Conservation (phyloP, 1,140 invertebrate species). For the Lepidurus apus region DNA sequence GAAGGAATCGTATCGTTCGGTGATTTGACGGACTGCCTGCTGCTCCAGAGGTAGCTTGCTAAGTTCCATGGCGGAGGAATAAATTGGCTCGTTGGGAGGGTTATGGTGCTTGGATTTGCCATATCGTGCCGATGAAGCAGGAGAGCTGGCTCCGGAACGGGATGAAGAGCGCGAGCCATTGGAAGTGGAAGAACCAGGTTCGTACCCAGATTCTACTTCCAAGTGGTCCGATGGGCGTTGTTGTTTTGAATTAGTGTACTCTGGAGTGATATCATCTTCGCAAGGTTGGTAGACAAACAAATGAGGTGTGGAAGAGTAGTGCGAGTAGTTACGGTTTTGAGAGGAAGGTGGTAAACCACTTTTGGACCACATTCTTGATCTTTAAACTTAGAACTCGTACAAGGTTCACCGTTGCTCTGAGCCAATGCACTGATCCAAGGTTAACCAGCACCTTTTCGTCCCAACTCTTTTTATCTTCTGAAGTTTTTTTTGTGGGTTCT, state of each 20-base stretch:
- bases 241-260: background rate
- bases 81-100: conserved; percentile 36
- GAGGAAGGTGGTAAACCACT: background rate
- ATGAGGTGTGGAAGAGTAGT: conserved; percentile 39
- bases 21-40: conserved; percentile 40
- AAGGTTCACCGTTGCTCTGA: background rate
- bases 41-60: conserved; percentile 42
- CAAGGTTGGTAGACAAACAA: conserved; percentile 40
- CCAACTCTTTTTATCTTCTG: background rate
- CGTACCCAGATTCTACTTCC: conserved; percentile 30
- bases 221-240: background rate
- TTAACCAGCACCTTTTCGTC: background rate
- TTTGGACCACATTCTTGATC: conserved; percentile 25
- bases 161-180: conserved; percentile 24
- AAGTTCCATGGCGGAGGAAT: conserved; percentile 42
- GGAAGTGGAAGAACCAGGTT: background rate
- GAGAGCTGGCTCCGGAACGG: conserved; percentile 27
- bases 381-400: background rate
- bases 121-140: conserved; percentile 25
- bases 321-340: background rate
- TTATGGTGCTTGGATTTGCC: conserved; percentile 29
- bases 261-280: conserved; percentile 37
- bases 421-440: background rate
- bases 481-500: no score
- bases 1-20: conserved; percentile 41